Conservation (phyloP, 1,140 invertebrate species). For the Lanistes nyassanus region DNA sequence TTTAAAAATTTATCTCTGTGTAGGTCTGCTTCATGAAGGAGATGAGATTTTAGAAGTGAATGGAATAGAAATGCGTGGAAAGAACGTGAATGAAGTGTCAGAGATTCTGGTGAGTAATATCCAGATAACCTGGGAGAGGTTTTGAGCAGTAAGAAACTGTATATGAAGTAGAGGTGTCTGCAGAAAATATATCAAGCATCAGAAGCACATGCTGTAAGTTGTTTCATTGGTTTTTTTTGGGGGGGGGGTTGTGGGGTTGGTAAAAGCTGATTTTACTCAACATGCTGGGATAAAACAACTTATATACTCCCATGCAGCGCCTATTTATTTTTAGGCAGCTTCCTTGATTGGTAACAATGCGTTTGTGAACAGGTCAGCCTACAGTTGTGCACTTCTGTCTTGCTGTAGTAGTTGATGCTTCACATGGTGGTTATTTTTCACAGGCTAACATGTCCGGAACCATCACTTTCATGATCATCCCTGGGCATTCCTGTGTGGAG, state of each 20-base stretch:
- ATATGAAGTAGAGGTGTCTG: neutral
- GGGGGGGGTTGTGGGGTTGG: too few species aligned
- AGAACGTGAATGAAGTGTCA: conserved; percentile 97
- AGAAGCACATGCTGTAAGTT: too few species aligned
- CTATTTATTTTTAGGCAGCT: too few species aligned
- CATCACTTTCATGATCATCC: conserved; percentile 89
- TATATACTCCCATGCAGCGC: too few species aligned
- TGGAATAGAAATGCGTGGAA: conserved; percentile 93
- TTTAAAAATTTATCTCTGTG: conserved; percentile 39
- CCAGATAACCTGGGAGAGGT: neutral
- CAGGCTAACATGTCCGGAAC: conserved; percentile 90
- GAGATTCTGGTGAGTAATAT: conserved; percentile 78
- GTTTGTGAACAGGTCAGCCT: too few species aligned
- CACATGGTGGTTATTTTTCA: conserved; percentile 23
- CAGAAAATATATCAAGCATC: too few species aligned
- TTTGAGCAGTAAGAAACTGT: neutral
- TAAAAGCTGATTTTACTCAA: too few species aligned
- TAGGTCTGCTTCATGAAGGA: conserved; percentile 90
- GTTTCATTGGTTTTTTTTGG: too few species aligned
- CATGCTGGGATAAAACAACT: too few species aligned
- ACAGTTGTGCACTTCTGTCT: too few species aligned
- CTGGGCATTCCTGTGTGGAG: conserved; percentile 64
- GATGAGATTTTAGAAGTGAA: conserved; percentile 98
- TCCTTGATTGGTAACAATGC: too few species aligned
- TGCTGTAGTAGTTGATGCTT: neutral